Percentiles rank a stretch among this genome's conserved stretches.
These are phyloP conservation scores for Antedon mediterranea DNA, from an alignment of 53 echinoderm and acorn worm genomes.

Conservation along the genomic window DNA sequence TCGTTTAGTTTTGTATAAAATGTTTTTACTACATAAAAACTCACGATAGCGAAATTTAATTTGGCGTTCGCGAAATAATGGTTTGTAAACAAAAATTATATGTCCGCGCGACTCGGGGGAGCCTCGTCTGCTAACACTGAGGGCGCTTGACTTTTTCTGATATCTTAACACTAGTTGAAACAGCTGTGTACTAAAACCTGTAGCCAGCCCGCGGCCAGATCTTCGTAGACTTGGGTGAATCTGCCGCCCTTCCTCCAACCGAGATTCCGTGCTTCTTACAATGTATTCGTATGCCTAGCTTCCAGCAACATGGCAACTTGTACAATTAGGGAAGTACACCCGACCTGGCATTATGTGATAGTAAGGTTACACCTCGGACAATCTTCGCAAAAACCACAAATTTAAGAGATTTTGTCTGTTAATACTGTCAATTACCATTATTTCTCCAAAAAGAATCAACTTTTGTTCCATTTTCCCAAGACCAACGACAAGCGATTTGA, in stretches of 20 bases:
- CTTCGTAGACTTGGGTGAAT: not conserved
- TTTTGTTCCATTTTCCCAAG: too few relatives aligned
- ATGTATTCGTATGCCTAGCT: not conserved
- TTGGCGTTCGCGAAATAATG: too few relatives aligned
- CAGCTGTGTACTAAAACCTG: not conserved
- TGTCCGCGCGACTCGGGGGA: too few relatives aligned
- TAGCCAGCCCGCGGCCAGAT: not conserved
- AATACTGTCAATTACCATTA: not conserved
- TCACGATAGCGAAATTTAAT: too few relatives aligned
- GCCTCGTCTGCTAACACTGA: too few relatives aligned
- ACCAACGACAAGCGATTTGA: too few relatives aligned
- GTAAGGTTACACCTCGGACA: not conserved
- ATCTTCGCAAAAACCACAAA: not conserved
- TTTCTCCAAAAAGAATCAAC: too few relatives aligned
- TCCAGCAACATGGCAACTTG: not conserved
- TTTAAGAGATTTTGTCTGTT: not conserved
- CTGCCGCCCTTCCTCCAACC: not conserved
- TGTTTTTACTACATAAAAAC: too few relatives aligned
- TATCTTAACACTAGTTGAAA: too few relatives aligned
- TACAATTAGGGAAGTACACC: not conserved
- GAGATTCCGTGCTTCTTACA: not conserved
- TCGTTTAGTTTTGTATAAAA: too few relatives aligned
- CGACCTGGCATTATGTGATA: not conserved
- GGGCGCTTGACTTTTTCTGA: too few relatives aligned
- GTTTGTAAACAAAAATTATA: too few relatives aligned